These are phyloP conservation scores for Typhlomys cinereus DNA, from an alignment of 2,113 vertebrate genomes.

Conservation along the genomic window DNA sequence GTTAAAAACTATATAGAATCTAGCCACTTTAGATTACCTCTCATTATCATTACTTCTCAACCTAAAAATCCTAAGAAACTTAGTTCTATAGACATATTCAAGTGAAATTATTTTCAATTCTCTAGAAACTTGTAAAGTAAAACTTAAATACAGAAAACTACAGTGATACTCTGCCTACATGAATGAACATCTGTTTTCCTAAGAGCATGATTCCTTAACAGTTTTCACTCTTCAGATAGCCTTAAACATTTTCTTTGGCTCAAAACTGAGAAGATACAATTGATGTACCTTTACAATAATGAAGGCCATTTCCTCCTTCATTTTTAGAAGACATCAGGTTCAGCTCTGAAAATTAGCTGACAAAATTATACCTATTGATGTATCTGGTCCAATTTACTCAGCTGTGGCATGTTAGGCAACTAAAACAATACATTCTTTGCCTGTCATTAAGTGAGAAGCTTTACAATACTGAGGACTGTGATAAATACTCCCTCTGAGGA, in stretches of 20 bases:
- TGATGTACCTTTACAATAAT: constrained; percentile 36
- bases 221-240: not conserved
- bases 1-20: constrained; percentile 28
- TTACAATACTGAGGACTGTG: constrained; percentile 69
- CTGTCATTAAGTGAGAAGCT: constrained; percentile 53
- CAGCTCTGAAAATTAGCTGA: constrained; percentile 19
- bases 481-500: constrained; percentile 45
- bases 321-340: not conserved
- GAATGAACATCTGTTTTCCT: constrained; percentile 45
- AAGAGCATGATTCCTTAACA: constrained; percentile 39
- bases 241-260: constrained; percentile 48
- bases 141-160: constrained; percentile 25
- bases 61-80: constrained; percentile 25
- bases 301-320: constrained; percentile 20
- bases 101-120: constrained; percentile 35
- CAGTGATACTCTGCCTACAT: not conserved
- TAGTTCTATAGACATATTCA: not conserved
- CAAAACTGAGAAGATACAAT: constrained; percentile 40
- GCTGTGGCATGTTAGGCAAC: constrained; percentile 61
- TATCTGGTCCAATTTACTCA: constrained; percentile 19
- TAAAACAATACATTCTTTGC: constrained; percentile 45
- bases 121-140: constrained; percentile 32
- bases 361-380: constrained; percentile 44
- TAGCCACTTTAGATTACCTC: constrained; percentile 16
- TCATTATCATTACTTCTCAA: not conserved